Base-by-base conservation (phyloP, 2,888 invertebrate species). In the Tolmerus cingulatus region DNA sequence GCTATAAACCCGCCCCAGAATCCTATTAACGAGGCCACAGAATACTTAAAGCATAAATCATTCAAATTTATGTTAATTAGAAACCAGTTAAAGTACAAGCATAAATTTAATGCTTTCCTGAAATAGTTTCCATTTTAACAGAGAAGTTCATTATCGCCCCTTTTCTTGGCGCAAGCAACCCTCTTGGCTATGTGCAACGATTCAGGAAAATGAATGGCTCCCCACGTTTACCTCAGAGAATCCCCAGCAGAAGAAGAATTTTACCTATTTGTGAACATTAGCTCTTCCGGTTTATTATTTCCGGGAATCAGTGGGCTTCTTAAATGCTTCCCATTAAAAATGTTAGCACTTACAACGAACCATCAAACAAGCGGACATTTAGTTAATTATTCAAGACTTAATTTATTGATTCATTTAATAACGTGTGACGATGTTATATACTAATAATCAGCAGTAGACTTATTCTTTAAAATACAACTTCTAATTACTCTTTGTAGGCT, bases 401-500 rank as follows among this genome's bases (percentile, higher is more conserved):
- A 8, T 51, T 51, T 51, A 51, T 23, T 66, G 12, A 1, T 46
- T 19, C 19, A 79, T 79, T 81, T 40, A 81, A 51, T 82, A 46
- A 66, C 40, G 40, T 66, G 55, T 37, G 51, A 74, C 27, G 7
- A 55, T 30, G 12, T 37, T 19, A 7, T 40, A 43, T 14, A 40
- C 40, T 40, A 66, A 46, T 79, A 40, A 2, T 74, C 74, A 76
- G 40, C 34, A n/a, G 40, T 16, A 57, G 7, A 19, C 27, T 66
- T 90, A n/a, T 51, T 3, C n/a, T 90, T 89, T 90, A 34, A 37
- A 19, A 57, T 37, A 12, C 7, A 27, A 1, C 89, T 87, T 40
- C 86, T 30, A 30, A 43, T 81, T 1, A 34, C 87, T 87, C 27
- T n/a, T 87, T 91, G 89, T 90, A 92, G 92, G 92, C 92, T 90